Evolutionary conservation across 2,113 vertebrate genomes (phyloP), one percentile per base, ranked within the genome.

Genomic region (Carassius gibelio): DNA sequence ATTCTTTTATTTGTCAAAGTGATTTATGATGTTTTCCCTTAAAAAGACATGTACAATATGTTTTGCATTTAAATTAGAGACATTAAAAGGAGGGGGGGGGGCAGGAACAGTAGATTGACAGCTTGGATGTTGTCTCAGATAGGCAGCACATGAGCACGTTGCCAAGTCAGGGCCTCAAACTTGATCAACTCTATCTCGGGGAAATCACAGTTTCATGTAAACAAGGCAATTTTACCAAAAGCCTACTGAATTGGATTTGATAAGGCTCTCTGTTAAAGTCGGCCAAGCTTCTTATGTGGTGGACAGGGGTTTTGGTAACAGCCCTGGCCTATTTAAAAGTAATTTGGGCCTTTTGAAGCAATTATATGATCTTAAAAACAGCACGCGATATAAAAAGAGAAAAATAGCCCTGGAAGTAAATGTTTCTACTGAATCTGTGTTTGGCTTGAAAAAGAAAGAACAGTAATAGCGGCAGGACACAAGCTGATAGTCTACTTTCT

Each of bases 251-350:
- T 82, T 85, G 75, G 84, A 90, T 78, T 45, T 88, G 90, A 93
- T 93, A 92, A 89, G 87, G 85, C 17, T 59, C 76, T 85, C 85
- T 88, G 71, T 90, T 85, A 75, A 48, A 21, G 14, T 1, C 17
- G 89, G 88, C 89, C 91, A 92, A 90, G 86, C 91, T 83, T 88
- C 42, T 68, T 86, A 82, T 87, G 84, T 86, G 84, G 85, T 74
- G 21, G 36, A 42, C 42, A 50, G 61, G 74, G 79, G 86, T 84
- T 87, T 89, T 75, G 85, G 62, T 83, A 72, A 89, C 85, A 80
- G 85, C 79, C 61, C 14, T 75, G 14, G 82, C 68, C 4, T 87
- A 87, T 90, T 89, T 83, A 85, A 88, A 82, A n/a, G 21, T 84
- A 88, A 90, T 84, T 90, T 82, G 45, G 15, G 57, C 74, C 57